A percentile compares a stretch with the other conserved stretches of the same genome.
These are phyloP conservation scores for Trichopria drosophilae DNA, from an alignment of 2,888 invertebrate species.

Conservation along the genomic window DNA sequence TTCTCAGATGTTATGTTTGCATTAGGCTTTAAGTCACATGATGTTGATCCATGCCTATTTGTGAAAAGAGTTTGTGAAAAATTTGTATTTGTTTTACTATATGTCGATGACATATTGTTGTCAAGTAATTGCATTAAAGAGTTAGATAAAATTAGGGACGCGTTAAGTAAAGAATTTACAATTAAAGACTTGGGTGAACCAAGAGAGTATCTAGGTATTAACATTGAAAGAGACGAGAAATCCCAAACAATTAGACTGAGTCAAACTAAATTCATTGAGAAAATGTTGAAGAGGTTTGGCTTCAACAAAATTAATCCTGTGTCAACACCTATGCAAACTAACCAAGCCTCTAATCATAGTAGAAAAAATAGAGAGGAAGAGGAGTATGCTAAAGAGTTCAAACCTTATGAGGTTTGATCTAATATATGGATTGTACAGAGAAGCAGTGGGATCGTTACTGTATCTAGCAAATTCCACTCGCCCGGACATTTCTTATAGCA, in stretches of 20 bases:
- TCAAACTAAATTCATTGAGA: background rate
- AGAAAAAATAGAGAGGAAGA: no score
- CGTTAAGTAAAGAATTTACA: constrained; percentile 2
- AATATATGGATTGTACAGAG: no score
- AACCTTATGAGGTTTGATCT: no score
- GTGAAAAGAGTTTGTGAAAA: background rate
- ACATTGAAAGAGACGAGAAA: background rate
- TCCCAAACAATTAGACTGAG: background rate
- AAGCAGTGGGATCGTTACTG: constrained; percentile 36
- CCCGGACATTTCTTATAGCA: constrained; percentile 26
- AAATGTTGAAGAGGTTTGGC: background rate
- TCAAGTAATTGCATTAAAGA: background rate
- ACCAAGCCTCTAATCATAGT: no score
- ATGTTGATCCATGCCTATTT: background rate
- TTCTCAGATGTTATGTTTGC: background rate
- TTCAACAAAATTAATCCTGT: background rate
- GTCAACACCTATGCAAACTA: background rate
- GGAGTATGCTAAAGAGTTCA: no score
- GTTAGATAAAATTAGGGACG: background rate
- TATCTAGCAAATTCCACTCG: constrained; percentile 31
- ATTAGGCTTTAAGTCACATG: background rate
- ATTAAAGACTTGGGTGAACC: no score
- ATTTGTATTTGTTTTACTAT: background rate
- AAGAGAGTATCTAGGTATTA: constrained; percentile 7
- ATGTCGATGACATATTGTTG: no score